phyloP scores from a whole-genome alignment of 1,140 invertebrate species.

The Mya arenaria region DNA sequence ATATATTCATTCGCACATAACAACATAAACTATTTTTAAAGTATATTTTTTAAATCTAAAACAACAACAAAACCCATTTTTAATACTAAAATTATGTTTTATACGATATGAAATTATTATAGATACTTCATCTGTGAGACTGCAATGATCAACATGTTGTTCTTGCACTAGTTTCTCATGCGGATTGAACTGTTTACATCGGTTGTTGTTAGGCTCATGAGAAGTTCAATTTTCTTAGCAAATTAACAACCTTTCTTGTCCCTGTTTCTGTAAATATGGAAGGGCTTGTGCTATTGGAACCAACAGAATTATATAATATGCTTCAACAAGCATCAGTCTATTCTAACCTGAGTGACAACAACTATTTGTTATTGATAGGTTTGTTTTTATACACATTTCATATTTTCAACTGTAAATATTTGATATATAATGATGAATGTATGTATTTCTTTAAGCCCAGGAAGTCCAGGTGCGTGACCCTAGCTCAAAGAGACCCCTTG shows the following conservation, averaged over 20 bases:
- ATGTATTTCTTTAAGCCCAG: too few species aligned
- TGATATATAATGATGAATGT: too few species aligned
- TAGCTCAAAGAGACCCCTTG: too few species aligned
- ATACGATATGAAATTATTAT: neutral
- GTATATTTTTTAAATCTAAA: neutral
- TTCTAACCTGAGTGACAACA: constrained; percentile 77
- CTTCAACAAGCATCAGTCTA: constrained; percentile 75
- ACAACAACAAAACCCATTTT: neutral
- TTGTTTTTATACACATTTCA: constrained; percentile 26
- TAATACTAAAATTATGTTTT: too few species aligned
- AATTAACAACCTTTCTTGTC: neutral
- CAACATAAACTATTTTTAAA: constrained; percentile 59
- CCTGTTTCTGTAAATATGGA: constrained; percentile 49
- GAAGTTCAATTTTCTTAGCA: neutral
- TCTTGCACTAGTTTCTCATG: constrained; percentile 33
- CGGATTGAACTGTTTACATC: constrained; percentile 62
- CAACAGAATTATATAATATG: constrained; percentile 78
- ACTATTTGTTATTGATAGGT: constrained; percentile 79
- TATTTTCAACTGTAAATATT: neutral
- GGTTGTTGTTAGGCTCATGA: constrained; percentile 45
- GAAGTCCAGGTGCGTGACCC: too few species aligned
- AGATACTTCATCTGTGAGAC: neutral
- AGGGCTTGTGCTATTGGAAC: constrained; percentile 72
- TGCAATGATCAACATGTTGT: neutral
- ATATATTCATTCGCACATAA: constrained; percentile 68